Conservation (phyloP, 1,140 invertebrate species). For the Diploscapter pachys region DNA sequence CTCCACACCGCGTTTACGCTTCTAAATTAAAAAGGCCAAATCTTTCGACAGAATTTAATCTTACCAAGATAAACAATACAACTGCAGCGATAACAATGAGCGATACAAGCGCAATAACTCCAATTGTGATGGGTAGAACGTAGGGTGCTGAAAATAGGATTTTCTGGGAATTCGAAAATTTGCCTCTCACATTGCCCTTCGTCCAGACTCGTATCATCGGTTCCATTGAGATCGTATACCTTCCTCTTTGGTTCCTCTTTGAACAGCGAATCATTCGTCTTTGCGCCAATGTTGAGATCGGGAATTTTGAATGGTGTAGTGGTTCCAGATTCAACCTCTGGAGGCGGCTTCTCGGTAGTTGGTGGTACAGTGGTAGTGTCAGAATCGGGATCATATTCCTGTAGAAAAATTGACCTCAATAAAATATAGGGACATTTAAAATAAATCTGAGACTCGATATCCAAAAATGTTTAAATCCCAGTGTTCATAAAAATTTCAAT, state of each 20-base stretch:
- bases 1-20: not conserved
- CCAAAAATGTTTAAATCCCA: no score
- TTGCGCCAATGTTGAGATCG: conserved; percentile 20
- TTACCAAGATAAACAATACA: conserved; percentile 30
- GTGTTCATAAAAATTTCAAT: no score
- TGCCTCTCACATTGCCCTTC: not conserved
- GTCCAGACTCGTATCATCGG: not conserved
- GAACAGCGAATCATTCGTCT: conserved; percentile 30
- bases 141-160: conserved; percentile 14
- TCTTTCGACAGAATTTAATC: not conserved
- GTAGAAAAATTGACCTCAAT: conserved; percentile 1
- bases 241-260: conserved; percentile 19
- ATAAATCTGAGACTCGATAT: no score
- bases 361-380: conserved; percentile 35
- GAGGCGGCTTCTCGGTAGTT: conserved; percentile 14
- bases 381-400: conserved; percentile 24
- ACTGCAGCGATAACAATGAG: conserved; percentile 29
- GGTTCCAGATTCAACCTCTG: conserved; percentile 7
- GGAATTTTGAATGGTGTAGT: conserved; percentile 24
- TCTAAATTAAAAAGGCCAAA: not conserved
- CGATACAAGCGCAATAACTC: conserved; percentile 17
- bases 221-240: conserved; percentile 14
- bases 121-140: conserved; percentile 16
- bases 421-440: not conserved
- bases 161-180: not conserved